A percentile compares a stretch with the other conserved stretches of the same genome.
phyloP scores from a whole-genome alignment of 2,888 invertebrate species.

The Drosophila paranaensis region DNA sequence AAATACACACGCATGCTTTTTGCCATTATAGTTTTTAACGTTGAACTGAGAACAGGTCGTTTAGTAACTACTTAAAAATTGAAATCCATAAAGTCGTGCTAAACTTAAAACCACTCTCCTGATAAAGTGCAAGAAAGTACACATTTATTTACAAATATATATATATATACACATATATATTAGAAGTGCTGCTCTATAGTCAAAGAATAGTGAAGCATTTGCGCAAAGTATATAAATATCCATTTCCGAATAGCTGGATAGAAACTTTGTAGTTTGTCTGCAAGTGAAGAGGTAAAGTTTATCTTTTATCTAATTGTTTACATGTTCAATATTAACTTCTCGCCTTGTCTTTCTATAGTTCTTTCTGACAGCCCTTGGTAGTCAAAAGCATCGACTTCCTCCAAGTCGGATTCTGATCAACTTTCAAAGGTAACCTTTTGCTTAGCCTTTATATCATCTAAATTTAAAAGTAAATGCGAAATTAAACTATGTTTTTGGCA shows the following conservation, averaged over 20 bases:
- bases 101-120: not conserved
- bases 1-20: conserved; percentile 75
- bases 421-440: conserved; percentile 26
- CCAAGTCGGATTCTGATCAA: not conserved
- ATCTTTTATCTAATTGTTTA: conserved; percentile 2
- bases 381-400: conserved; percentile 6
- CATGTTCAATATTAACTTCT: not conserved
- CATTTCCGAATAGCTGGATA: conserved; percentile 4
- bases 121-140: not conserved
- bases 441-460: conserved; percentile 4
- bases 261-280: conserved; percentile 1
- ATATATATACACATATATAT: not conserved
- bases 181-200: conserved; percentile 4
- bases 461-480: conserved; percentile 19
- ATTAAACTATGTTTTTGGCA: conserved; percentile 32
- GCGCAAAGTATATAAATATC: conserved; percentile 10
- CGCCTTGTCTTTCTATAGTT: conserved; percentile 14
- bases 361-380: conserved; percentile 9
- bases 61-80: conserved; percentile 17
- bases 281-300: conserved; percentile 22
- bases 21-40: conserved; percentile 61
- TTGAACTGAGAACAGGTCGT: conserved; percentile 44
- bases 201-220: conserved; percentile 35
- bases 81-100: conserved; percentile 1
- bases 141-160: not conserved